A percentile compares a stretch with the other conserved stretches of the same genome.
These are phyloP conservation scores for Aphelocoma californica DNA, from an alignment of 2,797 vertebrate species.

Conservation along the genomic window DNA sequence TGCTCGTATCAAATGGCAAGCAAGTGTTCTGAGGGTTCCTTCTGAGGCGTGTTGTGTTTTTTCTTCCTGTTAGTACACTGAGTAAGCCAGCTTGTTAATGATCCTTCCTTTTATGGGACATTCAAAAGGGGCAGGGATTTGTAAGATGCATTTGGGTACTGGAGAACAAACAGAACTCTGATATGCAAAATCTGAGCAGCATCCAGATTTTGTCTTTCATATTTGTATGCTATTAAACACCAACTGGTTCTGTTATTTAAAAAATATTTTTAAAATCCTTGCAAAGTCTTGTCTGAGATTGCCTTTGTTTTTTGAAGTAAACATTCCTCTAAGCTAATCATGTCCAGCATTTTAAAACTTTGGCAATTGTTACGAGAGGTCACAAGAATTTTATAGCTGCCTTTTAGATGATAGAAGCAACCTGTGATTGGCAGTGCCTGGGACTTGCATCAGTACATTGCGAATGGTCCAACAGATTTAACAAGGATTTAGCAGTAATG, in stretches of 20 bases:
- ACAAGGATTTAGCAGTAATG: neutral
- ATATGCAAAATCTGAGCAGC: neutral
- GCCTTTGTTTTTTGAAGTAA: neutral
- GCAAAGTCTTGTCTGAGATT: neutral
- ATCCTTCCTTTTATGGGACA: neutral
- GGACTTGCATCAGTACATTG: neutral
- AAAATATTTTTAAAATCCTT: neutral
- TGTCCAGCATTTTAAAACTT: neutral
- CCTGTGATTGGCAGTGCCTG: neutral
- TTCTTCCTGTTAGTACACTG: neutral
- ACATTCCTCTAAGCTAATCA: neutral
- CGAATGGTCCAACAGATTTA: neutral
- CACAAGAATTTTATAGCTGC: neutral
- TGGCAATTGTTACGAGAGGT: neutral
- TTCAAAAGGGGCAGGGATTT: constrained; percentile 17
- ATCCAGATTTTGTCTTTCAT: neutral
- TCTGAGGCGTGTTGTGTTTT: neutral
- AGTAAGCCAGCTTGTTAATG: constrained; percentile 8
- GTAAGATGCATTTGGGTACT: neutral
- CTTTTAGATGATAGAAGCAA: neutral
- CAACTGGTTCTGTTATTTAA: neutral
- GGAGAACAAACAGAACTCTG: neutral
- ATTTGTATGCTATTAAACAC: neutral
- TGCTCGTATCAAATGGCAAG: neutral
- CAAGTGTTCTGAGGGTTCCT: neutral